Base-by-base conservation (phyloP, 1,140 invertebrate species). In the Bombus ignitus region DNA sequence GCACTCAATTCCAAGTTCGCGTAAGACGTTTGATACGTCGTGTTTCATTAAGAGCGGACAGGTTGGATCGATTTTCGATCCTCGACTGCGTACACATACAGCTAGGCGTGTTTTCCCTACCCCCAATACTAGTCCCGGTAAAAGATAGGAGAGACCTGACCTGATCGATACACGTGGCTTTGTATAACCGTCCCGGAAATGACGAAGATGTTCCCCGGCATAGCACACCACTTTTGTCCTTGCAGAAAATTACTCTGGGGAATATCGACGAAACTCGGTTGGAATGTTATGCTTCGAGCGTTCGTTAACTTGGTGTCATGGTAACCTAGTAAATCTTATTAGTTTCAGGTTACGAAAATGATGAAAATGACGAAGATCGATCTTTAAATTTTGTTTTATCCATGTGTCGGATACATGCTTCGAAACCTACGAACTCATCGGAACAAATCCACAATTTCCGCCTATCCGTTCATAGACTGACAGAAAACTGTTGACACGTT, bases 171-270 rank as follows among this genome's bases (percentile, higher is more conserved):
- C 70, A 32, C 12, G 15, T 10, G 22, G 68, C 76, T 79, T 68
- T 47, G 76, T 44, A 80, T 72, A 80, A 80, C 44, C 68, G 68
- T 81, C 15, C 83, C 76, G 76, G 77, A 85, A 85, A 79, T 81
- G 83, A 80, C 83, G 83, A 73, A 62, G 77, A 85, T 42, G 77
- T 57, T 81, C 57, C 22, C 65, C 32, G 22, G 39, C 65, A 47
- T 32, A n/a, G 47, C 53, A 44, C 66, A 57, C 62, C 68, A 42
- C 80, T 85, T 81, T 53, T 73, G 83, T 81, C 70, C 70, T 73
- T 73, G 73, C 44, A 71, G 83, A 81, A 81, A 85, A 85, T 85
- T 85, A 85, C 76, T 72, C 83, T n/a, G 68, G 83, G 76, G 83
- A 80, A 80, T 85, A 85, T 85, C 75, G 66, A 47, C 42, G 80